Base-by-base conservation (phyloP, 2,888 invertebrate genomes). In the Drosophila barbarae region DNA sequence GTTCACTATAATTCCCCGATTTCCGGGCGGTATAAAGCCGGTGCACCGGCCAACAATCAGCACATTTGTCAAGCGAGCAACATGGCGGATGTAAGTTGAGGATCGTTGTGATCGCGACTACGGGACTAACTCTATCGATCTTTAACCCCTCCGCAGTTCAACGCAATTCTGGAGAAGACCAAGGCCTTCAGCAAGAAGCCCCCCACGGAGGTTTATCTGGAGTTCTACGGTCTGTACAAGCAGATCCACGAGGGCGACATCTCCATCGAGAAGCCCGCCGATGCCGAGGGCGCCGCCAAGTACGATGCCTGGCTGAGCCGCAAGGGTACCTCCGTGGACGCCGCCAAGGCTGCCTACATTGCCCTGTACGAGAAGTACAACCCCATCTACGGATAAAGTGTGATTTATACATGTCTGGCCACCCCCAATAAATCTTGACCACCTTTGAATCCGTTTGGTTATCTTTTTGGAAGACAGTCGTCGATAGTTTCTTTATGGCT, bases 231-330 rank as follows among this genome's bases (percentile, higher is more conserved):
- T 2, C 91, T 96, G 13, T 97, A 92, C 91, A 97, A 97, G 88
- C 97, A 97, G 89, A 95, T 93, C 3, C 93, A 92, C 47, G 89
- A 93, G 68, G 97, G 97, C 2, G 96, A 97, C 87, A 91, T 93
- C 71, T 93, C 94, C 88, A 95, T 93, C 72, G 96, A 90, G 54
- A 93, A 94, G 76, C 98, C 98, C 65, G 96, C 96, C 71, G 97
- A 98, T 86, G 89, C 95, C 73, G 95, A 95, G 90, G 98, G 95
- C 67, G 96, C 95, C 87, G 97, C 96, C 39, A 98, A 98, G 90
- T 98, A 96, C 95, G 95, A 96, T 88, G 93, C 95, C 2, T 98
- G 98, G 98, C 92, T 92, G 72, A 90, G 90, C 59, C 94, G 94
- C 88, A 97, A 97, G 90, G 98, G 97, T 26, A 91, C 93, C 85